Base-by-base conservation (phyloP, 1,140 invertebrate genomes). In the Pygmarrhopalites habei region DNA sequence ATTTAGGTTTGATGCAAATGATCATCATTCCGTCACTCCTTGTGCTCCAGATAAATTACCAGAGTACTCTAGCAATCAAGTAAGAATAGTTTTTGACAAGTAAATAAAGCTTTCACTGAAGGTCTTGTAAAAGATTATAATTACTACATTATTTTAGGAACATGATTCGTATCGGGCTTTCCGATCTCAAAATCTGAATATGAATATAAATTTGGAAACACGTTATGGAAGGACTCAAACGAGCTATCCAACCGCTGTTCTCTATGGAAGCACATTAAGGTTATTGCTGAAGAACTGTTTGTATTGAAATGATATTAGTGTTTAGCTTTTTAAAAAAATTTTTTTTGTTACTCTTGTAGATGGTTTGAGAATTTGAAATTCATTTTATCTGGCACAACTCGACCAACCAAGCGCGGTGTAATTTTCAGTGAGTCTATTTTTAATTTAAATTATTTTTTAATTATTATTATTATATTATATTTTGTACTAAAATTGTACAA, bases 301-400 rank as follows among this genome's bases (percentile, higher is more conserved):
- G n/a, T n/a, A n/a, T n/a, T n/a, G n/a, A n/a, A n/a, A n/a, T n/a
- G n/a, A n/a, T n/a, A n/a, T n/a, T n/a, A n/a, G n/a, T n/a, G n/a
- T n/a, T n/a, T n/a, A n/a, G n/a, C n/a, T n/a, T n/a, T n/a, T n/a
- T n/a, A n/a, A n/a, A n/a, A n/a, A n/a, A n/a, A n/a, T n/a, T n/a
- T n/a, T n/a, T n/a, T n/a, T n/a, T n/a, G n/a, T n/a, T n/a, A n/a
- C n/a, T n/a, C 25, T 71, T 66, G 5, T 59, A 83, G 89, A 60
- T 95, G 92, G 89, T 90, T 98, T 74, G 93, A 98, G 74, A 95
- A 92, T 74, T 80, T 97, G 2, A 95, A 95, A 79, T 82, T 94
- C 60, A 98, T 98, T 62, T 75, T 99, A n/a, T 93, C 91, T 0
- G 93, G 92, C 0, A 90, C 95, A 0, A 95, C 95, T 3, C 82